phyloP scores from a whole-genome alignment of 2,113 vertebrate species.

The Plectropomus leopardus region DNA sequence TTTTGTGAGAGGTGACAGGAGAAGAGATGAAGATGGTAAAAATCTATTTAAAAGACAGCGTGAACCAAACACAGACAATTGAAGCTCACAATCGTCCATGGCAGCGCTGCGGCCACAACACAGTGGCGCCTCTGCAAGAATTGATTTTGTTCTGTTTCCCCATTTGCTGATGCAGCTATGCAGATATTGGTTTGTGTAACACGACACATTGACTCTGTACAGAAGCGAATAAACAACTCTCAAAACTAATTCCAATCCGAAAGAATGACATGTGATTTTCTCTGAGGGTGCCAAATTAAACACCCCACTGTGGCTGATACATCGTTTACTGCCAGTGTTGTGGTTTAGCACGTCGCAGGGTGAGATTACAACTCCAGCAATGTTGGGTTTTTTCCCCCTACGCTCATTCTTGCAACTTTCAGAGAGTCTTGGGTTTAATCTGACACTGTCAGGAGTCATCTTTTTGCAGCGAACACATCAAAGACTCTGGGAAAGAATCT shows the following conservation, averaged over 20 bases:
- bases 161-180: conserved; percentile 47
- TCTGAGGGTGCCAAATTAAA: conserved; percentile 60
- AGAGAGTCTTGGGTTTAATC: conserved; percentile 70
- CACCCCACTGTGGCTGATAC: conserved; percentile 66
- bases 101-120: conserved; percentile 17
- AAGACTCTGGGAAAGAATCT: conserved; percentile 62
- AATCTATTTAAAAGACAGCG: conserved; percentile 47
- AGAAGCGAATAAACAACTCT: conserved; percentile 55
- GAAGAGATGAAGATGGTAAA: conserved; percentile 49
- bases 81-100: conserved; percentile 16
- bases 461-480: conserved; percentile 71
- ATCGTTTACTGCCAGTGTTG: conserved; percentile 49
- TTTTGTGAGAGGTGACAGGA: conserved; percentile 58
- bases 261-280: conserved; percentile 63
- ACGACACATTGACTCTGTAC: conserved; percentile 44
- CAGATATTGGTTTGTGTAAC: conserved; percentile 58
- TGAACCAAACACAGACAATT: conserved; percentile 11
- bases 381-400: not conserved
- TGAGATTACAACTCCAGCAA: conserved; percentile 57
- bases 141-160: conserved; percentile 44
- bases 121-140: conserved; percentile 23
- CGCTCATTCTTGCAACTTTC: conserved; percentile 25
- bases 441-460: conserved; percentile 66
- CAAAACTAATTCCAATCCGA: conserved; percentile 65
- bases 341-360: conserved; percentile 50